Base-by-base conservation (phyloP, 1,140 invertebrate species). In the Zaprionus davidi region DNA sequence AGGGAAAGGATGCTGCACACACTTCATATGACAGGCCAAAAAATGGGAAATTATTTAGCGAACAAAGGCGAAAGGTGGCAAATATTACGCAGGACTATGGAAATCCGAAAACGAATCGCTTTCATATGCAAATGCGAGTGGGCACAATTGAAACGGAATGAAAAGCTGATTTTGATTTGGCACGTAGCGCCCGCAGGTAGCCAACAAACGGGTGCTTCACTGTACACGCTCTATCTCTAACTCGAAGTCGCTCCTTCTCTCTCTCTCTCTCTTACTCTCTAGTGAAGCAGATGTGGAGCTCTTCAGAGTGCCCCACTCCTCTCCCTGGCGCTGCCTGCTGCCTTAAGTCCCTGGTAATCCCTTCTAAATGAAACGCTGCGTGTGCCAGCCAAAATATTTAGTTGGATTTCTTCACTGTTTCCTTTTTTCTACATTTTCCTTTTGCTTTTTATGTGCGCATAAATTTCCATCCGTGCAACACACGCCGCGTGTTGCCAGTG, bases 81-180 rank as follows among this genome's bases (percentile, higher is more conserved):
- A 84, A 81, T 81, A 76, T 87, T 77, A 82, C 66, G 73, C 63
- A 51, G 76, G 38, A 73, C 53, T 64, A 71, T 66, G 64, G 17
- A 62, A 55, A 60, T 28, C 36, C 22, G 28, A 71, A 72, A 72
- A 78, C 76, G 69, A 83, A 81, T 73, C 66, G 85, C 85, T 90
- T 90, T 90, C 81, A 90, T 90, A 90, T 90, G 81, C 85, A 90
- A 90, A 90, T 88, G 66, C 17, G 46, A 84, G 71, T 60, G 73
- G 41, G 41, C 68, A 70, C 78, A 82, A 70, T 67, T 70, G 41
- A 67, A 59, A 84, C 73, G 65, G 62, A 69, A 86, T 82, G 72
- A 66, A 71, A 81, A 77, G 78, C 81, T 90, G 85, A 90, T 90
- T 90, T 90, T 90, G 85, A 90, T 90, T 90, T 85, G 78, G 82